Evolutionary conservation across 1,140 invertebrate genomes (phyloP), one percentile per base, ranked within the genome.

Genomic region (Chymomyza costata): DNA sequence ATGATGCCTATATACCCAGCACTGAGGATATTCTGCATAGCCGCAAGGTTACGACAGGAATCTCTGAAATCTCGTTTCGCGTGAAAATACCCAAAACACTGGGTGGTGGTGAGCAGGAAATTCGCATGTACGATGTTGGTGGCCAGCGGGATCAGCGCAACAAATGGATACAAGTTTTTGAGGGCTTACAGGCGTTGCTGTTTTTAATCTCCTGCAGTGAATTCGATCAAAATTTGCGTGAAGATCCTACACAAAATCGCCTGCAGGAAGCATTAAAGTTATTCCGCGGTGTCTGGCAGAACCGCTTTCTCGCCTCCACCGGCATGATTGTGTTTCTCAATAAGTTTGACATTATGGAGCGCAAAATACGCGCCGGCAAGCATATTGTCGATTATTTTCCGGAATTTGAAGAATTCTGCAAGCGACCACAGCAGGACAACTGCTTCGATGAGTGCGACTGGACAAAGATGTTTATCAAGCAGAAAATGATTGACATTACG

Each of bases 91-190:
- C 91, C 3, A 90, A 88, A 78, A 87, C 88, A 39, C 89, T 91
- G 86, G 91, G 91, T 1, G 90, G 90, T 6, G 90, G 90, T 1
- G 82, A 85, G 11, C 91, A 92, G 59, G 87, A 89, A 14, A 93
- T 93, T 82, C 92, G 90, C 87, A 92, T 93, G 92, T 93, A 91
- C 62, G 92, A 93, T 65, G 92, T 93, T 1, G 92, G 92, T 0
- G 94, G 94, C 0, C 94, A 96, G 85, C 86, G 92, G 53, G 93
- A 93, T 7, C 92, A 95, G 81, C 86, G 94, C 16, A 92, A 92
- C 65, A 94, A 94, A 83, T 95, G 93, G 94, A 94, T 94, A 56
- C 91, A 93, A 82, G 92, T 93, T 1, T 95, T 95, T 73, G 93
- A 94, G 83, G 92, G 92, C 13, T 93, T 94, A 49, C 89, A 93